Conservation (phyloP, 1,140 invertebrate genomes). For the Drosophila micromelanica region DNA sequence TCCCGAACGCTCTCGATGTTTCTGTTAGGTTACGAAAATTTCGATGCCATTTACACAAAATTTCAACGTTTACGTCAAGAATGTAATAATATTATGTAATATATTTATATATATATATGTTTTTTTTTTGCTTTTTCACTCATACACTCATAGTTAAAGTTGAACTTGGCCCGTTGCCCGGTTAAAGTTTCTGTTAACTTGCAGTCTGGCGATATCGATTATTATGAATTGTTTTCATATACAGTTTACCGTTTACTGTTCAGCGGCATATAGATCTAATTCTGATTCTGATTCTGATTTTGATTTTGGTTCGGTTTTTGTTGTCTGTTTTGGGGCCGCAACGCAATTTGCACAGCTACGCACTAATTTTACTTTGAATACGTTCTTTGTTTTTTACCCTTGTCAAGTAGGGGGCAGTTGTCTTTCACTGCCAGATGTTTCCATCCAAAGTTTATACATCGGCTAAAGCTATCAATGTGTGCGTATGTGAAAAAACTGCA, state of each 20-base stretch:
- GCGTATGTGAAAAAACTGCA: constrained; percentile 5
- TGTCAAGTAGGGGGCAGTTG: constrained; percentile 10
- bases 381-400: constrained; percentile 44
- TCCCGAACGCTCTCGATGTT: constrained; percentile 1
- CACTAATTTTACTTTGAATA: constrained; percentile 38
- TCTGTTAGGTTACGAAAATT: neutral
- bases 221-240: too few relatives aligned
- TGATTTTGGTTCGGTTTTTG: neutral
- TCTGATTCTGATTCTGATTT: neutral
- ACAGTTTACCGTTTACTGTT: too few relatives aligned
- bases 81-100: constrained; percentile 25
- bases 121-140: constrained; percentile 27
- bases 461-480: constrained; percentile 29
- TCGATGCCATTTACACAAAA: constrained; percentile 4
- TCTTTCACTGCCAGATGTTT: constrained; percentile 37
- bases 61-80: constrained; percentile 1
- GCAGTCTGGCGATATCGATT: too few relatives aligned
- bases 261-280: too few relatives aligned
- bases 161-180: too few relatives aligned
- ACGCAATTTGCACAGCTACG: constrained; percentile 50
- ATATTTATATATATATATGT: constrained; percentile 33
- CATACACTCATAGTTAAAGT: neutral
- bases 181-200: too few relatives aligned
- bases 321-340: constrained; percentile 15
- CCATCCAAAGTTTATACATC: constrained; percentile 72